Conservation (phyloP, 1,140 invertebrate genomes). For the Bombus affinis region DNA sequence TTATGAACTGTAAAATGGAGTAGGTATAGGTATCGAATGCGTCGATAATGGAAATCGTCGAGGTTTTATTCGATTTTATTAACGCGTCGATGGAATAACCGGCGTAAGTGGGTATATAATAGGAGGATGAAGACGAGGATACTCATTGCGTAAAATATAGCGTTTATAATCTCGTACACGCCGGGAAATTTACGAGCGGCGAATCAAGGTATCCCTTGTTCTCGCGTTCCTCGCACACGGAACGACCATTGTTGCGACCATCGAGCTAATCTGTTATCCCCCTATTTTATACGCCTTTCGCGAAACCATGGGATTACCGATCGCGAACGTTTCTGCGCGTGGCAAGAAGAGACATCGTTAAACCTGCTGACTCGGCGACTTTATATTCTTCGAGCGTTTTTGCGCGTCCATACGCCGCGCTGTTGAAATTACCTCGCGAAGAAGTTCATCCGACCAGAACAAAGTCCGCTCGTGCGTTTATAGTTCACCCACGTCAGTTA, state of each 20-base stretch:
- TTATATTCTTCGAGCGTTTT: slow-evolving; percentile 53
- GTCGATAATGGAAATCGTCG: neutral
- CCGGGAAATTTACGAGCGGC: neutral
- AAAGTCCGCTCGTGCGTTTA: slow-evolving; percentile 41
- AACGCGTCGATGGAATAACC: neutral
- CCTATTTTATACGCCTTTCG: slow-evolving; percentile 48
- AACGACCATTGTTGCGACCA: slow-evolving; percentile 27
- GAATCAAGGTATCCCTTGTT: slow-evolving; percentile 20
- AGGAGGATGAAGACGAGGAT: neutral
- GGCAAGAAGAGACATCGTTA: slow-evolving; percentile 56
- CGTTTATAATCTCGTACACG: neutral
- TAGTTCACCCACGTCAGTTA: slow-evolving; percentile 28
- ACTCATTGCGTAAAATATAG: neutral
- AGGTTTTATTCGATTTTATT: slow-evolving; percentile 8
- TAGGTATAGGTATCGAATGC: too few relatives aligned
- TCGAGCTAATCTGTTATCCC: slow-evolving; percentile 50
- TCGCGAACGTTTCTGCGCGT: neutral
- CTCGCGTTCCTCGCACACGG: slow-evolving; percentile 5
- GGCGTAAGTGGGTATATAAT: neutral
- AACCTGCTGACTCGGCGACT: slow-evolving; percentile 59
- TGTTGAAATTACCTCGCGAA: slow-evolving; percentile 48
- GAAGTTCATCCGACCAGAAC: slow-evolving; percentile 32
- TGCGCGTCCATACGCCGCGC: slow-evolving; percentile 10
- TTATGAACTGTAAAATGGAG: slow-evolving; percentile 1
- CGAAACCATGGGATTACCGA: slow-evolving; percentile 54